Percentiles rank a stretch among this genome's conserved stretches.
These are phyloP conservation scores for Gymnothorax reevesii DNA, from an alignment of 2,797 vertebrate species.

Conservation along the genomic window DNA sequence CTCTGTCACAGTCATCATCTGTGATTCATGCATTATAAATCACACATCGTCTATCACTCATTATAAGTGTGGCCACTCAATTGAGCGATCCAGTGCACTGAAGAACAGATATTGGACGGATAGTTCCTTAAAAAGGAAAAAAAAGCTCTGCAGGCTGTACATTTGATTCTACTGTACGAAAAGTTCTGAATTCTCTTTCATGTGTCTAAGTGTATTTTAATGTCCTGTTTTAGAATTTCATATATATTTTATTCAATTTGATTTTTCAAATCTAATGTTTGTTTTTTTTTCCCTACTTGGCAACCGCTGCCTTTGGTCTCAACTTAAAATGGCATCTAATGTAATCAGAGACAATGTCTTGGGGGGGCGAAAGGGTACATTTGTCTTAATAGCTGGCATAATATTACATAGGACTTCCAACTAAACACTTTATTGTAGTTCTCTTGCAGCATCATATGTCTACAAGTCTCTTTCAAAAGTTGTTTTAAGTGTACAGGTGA, in stretches of 20 bases:
- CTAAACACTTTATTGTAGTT: neutral
- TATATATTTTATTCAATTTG: neutral
- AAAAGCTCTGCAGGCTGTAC: neutral
- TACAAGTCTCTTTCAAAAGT: too few species aligned
- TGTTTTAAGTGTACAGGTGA: neutral
- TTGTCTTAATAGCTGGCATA: neutral
- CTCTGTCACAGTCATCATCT: conserved; percentile 20
- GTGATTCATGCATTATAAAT: conserved; percentile 23
- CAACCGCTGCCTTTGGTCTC: neutral
- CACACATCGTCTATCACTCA: conserved; percentile 22
- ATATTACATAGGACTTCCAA: neutral
- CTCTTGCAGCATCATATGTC: neutral
- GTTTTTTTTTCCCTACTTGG: neutral
- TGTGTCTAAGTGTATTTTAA: neutral
- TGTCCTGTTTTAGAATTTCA: neutral
- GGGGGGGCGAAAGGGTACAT: neutral
- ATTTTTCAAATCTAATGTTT: neutral
- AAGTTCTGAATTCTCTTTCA: neutral
- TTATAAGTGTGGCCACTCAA: conserved; percentile 17
- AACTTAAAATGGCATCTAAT: neutral
- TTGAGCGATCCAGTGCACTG: conserved; percentile 11
- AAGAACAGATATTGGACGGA: conserved; percentile 11
- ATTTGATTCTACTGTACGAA: neutral
- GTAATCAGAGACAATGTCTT: neutral
- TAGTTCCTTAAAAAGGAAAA: conserved; percentile 10